Conservation (phyloP, 2,888 invertebrate species). For the Himalopsyche japonica region DNA sequence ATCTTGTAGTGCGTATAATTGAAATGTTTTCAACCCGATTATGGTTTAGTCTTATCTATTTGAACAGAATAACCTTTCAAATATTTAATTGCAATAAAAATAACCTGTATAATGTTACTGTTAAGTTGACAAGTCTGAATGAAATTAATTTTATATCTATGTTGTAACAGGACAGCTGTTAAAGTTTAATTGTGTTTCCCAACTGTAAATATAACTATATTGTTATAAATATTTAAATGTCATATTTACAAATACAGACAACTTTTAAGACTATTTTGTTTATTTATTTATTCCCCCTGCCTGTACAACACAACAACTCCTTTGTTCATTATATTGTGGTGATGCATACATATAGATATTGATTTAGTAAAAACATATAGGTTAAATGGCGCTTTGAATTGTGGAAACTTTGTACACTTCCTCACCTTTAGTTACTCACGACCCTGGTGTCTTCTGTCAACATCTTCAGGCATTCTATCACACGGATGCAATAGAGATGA, state of each 20-base stretch:
- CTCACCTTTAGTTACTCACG: no score
- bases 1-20: constrained; percentile 17
- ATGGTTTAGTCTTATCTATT: constrained; percentile 4
- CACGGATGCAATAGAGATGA: no score
- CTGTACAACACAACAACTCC: no score
- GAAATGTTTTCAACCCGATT: constrained; percentile 16
- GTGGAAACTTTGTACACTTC: no score
- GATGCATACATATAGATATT: no score
- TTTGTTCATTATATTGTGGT: no score
- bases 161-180: constrained; percentile 34
- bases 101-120: constrained; percentile 27
- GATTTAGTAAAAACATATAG: no score
- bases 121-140: constrained; percentile 39
- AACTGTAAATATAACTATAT: constrained; percentile 35
- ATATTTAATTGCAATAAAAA: constrained; percentile 34
- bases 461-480: no score
- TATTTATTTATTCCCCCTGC: constrained; percentile 30
- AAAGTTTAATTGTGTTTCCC: constrained; percentile 16
- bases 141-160: constrained; percentile 35
- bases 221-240: constrained; percentile 35
- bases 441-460: no score
- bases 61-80: constrained; percentile 5
- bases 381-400: no score
- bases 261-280: constrained; percentile 20
- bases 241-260: constrained; percentile 36